Base-by-base conservation (phyloP, 2,797 vertebrate species). In the Microchirus variegatus region DNA sequence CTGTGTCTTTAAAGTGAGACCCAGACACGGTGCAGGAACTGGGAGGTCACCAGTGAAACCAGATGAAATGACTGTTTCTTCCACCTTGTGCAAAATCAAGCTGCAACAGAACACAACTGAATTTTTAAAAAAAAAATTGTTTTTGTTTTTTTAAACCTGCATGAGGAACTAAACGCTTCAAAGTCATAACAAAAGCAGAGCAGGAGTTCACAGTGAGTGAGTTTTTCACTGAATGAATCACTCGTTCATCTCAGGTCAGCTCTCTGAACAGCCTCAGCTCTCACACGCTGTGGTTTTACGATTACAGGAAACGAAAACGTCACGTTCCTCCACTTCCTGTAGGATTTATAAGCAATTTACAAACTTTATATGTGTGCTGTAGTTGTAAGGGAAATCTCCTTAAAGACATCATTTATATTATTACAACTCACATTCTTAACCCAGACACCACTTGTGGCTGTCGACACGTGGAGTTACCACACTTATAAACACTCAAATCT, bases 171-270 rank as follows among this genome's bases (percentile, higher is more conserved):
- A 3, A 26, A 26, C 5, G 26, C 5, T 26, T 37, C 53, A 38
- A 38, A 2, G 3, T 60, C 45, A 42, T 57, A 41, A 16, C 26
- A 5, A 18, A 43, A 53, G 26, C 17, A 43, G 37, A 26, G 26
- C 26, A 26, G 26, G n/a, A n/a, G n/a, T n/a, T n/a, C n/a, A n/a
- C n/a, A n/a, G n/a, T n/a, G n/a, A 22, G 22, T 22, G 22, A 1
- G 2, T 22, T 22, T 42, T 46, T 40, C 45, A 9, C 55, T 26
- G 13, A 63, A 26, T 67, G 41, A 47, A 52, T 78, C 41, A 38
- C 19, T 53, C 45, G 1, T 53, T 73, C 52, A 35, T 59, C 41
- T 54, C n/a, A n/a, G n/a, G n/a, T n/a, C n/a, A n/a, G n/a, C n/a
- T 54, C 8, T 9, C 36, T 38, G n/a, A n/a, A n/a, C n/a, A n/a